Conservation (phyloP, 2,113 vertebrate species). For the Nycticebus coucang region DNA sequence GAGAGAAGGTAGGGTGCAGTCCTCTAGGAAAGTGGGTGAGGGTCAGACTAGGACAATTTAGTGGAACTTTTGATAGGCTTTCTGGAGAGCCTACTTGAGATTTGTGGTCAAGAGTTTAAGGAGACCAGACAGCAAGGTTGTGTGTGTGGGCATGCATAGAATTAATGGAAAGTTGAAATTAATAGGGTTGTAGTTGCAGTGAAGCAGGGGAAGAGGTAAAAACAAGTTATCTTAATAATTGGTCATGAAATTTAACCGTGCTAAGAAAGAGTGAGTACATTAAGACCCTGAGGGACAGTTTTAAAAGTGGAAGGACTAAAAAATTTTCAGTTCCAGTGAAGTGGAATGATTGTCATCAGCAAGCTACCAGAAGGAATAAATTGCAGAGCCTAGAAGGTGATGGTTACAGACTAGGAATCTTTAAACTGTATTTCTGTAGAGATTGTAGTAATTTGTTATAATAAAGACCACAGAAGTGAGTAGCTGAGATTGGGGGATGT, state of each 20-base stretch:
- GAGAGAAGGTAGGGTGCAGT: not conserved
- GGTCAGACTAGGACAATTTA: not conserved
- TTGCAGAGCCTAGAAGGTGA: not conserved
- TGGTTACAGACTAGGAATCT: not conserved
- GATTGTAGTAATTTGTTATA: not conserved
- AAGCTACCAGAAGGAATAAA: not conserved
- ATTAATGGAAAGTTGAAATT: not conserved
- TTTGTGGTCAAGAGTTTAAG: not conserved
- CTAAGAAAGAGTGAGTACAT: not conserved
- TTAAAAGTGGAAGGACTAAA: not conserved
- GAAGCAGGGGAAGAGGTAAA: not conserved
- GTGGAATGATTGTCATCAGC: not conserved
- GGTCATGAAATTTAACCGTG: not conserved
- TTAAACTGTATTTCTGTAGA: not conserved
- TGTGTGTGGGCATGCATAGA: not conserved
- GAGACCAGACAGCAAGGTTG: not conserved
- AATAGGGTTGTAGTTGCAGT: not conserved
- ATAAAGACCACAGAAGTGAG: not conserved
- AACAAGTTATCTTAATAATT: not conserved
- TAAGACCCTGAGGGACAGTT: not conserved
- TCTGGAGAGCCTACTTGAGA: not conserved
- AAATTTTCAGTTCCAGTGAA: not conserved
- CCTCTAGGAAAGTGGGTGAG: not conserved
- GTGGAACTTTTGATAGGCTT: not conserved
- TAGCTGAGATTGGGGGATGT: not conserved